phyloP scores from a whole-genome alignment of 37 sponge, comb jelly and placozoan species.

The Aplysina aerophoba region DNA sequence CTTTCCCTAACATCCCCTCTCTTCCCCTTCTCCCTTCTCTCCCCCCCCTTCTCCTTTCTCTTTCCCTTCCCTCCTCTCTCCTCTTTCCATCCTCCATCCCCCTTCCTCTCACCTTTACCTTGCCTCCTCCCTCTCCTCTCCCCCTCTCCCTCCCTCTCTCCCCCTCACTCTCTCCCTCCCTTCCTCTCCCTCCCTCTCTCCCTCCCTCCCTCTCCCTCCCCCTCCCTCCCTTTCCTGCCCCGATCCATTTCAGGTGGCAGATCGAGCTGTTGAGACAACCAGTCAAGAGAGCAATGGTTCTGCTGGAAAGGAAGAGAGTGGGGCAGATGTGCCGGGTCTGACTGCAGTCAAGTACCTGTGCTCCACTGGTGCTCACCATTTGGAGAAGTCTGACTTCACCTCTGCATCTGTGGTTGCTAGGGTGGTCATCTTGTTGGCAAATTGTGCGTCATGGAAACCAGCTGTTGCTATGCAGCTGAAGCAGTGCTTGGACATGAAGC shows the following conservation, averaged over 20 bases:
- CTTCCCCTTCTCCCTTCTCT: background rate
- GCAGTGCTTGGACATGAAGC: constrained; percentile 16
- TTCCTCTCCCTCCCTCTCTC: background rate
- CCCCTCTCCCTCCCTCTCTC: background rate
- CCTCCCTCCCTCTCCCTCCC: background rate
- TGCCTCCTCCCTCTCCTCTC: background rate
- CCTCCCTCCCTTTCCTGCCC: background rate
- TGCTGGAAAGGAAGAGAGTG: no score
- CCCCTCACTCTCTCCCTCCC: background rate
- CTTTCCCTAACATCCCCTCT: no score
- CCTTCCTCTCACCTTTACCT: background rate
- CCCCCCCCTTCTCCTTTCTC: background rate
- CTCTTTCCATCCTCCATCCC: background rate
- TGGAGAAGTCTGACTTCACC: constrained; percentile 59
- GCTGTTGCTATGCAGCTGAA: constrained; percentile 47
- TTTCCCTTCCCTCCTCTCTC: background rate
- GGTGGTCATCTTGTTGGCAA: constrained; percentile 58
- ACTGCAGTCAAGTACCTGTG: constrained; percentile 60
- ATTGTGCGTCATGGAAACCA: constrained; percentile 54
- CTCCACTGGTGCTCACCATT: constrained; percentile 49
- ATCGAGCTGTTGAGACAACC: constrained; percentile 43
- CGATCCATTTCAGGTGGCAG: constrained; percentile 43
- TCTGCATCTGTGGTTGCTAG: constrained; percentile 59
- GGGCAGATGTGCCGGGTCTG: constrained; percentile 24
- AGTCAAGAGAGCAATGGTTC: background rate